These are phyloP conservation scores for Phoxinus phoxinus DNA, from an alignment of 2,113 vertebrate genomes.

Conservation along the genomic window DNA sequence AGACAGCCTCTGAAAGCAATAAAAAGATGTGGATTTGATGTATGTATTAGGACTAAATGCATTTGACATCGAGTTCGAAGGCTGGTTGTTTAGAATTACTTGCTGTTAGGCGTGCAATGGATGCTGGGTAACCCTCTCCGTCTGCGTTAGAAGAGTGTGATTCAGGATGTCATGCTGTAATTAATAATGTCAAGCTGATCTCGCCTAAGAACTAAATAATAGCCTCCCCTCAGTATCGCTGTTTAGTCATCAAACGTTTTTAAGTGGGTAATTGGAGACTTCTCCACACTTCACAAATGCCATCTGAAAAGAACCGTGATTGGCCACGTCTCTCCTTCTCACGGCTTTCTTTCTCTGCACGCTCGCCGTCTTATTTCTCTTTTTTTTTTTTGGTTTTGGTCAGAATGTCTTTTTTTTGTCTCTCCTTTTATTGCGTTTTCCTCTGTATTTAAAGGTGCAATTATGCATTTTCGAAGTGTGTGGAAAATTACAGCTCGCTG, in stretches of 20 bases:
- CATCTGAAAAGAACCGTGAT: conserved; percentile 48
- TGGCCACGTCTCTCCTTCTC: conserved; percentile 31
- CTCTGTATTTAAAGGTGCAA: conserved; percentile 10
- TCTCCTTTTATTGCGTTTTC: not conserved
- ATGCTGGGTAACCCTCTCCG: conserved; percentile 32
- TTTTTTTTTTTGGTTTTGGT: too few species aligned
- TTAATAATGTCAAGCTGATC: conserved; percentile 70
- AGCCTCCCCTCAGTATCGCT: conserved; percentile 63
- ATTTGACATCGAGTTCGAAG: conserved; percentile 8
- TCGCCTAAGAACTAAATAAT: conserved; percentile 68
- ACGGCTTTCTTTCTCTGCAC: not conserved
- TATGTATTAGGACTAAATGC: conserved; percentile 12
- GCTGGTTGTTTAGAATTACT: conserved; percentile 21
- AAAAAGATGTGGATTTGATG: conserved; percentile 15
- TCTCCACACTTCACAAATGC: conserved; percentile 58
- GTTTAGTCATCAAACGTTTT: conserved; percentile 69
- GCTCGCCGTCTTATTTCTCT: not conserved
- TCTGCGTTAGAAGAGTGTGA: conserved; percentile 51
- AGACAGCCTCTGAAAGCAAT: not conserved
- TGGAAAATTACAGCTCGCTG: conserved; percentile 26
- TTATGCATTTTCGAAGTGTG: conserved; percentile 2
- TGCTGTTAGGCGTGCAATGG: conserved; percentile 10
- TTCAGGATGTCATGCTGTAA: conserved; percentile 65
- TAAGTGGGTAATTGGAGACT: conserved; percentile 70
- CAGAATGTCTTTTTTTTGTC: not conserved